Percentiles rank a stretch among this genome's conserved stretches.
Evolutionary conservation across 2,888 invertebrate species (phyloP).

Genomic region (Enchytraeus crypticus): DNA sequence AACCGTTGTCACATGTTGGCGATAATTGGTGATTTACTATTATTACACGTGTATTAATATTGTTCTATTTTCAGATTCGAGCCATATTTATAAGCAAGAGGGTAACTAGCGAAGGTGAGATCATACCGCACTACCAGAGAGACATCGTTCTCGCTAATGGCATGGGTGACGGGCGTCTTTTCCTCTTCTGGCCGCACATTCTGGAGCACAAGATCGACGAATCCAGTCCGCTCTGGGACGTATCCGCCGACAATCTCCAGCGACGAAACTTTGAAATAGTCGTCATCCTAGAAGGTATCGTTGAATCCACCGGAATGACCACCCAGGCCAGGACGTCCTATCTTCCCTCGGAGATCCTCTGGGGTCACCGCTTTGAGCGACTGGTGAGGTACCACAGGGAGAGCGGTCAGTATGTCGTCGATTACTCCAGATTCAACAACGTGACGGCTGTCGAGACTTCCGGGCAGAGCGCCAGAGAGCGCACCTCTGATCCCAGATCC

Average conservation of each 20-base stretch:
- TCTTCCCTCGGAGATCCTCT: slow-evolving; percentile 49
- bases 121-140: slow-evolving; percentile 85
- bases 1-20: no score
- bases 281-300: slow-evolving; percentile 83
- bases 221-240: slow-evolving; percentile 77
- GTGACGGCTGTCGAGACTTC: slow-evolving; percentile 42
- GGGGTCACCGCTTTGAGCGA: slow-evolving; percentile 48
- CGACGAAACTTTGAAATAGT: slow-evolving; percentile 90
- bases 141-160: slow-evolving; percentile 72
- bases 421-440: slow-evolving; percentile 47
- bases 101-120: slow-evolving; percentile 84
- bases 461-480: slow-evolving; percentile 39
- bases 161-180: slow-evolving; percentile 82
- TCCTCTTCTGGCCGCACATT: slow-evolving; percentile 96
- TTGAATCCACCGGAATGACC: slow-evolving; percentile 71
- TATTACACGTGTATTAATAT: no score
- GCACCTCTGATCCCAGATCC: not conserved
- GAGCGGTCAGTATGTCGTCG: slow-evolving; percentile 47
- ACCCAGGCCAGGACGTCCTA: slow-evolving; percentile 53
- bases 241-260: slow-evolving; percentile 82
- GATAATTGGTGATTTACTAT: no score
- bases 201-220: slow-evolving; percentile 90
- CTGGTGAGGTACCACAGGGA: slow-evolving; percentile 43
- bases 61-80: slow-evolving; percentile 67
- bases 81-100: slow-evolving; percentile 88